Evolutionary conservation across 2,113 vertebrate species (phyloP).

Genomic region (Bagarius yarrelli): DNA sequence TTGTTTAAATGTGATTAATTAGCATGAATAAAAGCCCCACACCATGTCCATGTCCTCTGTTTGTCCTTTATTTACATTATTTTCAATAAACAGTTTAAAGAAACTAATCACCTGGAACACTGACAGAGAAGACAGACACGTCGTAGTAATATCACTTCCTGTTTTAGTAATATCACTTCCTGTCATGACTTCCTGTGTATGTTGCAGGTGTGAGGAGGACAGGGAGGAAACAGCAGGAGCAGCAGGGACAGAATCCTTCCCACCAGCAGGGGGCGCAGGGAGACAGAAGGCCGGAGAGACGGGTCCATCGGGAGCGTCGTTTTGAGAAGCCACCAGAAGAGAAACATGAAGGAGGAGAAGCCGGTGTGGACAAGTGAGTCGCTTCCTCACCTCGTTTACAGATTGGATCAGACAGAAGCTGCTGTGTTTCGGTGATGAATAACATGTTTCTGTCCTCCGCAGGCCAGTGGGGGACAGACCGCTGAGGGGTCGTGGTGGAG

Average conservation of each 20-base stretch:
- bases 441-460: not conserved
- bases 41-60: not conserved
- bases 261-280: slow-evolving; percentile 77
- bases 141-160: too few relatives aligned
- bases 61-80: too few relatives aligned
- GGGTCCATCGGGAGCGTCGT: slow-evolving; percentile 89
- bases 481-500: slow-evolving; percentile 85
- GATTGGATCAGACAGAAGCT: not conserved
- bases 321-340: slow-evolving; percentile 89
- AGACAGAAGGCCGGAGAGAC: slow-evolving; percentile 86
- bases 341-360: slow-evolving; percentile 89
- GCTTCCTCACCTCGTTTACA: not conserved
- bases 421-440: not conserved
- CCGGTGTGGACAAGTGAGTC: slow-evolving; percentile 90
- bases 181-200: slow-evolving; percentile 11
- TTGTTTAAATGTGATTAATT: not conserved
- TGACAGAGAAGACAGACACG: too few relatives aligned
- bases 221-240: slow-evolving; percentile 91
- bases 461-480: slow-evolving; percentile 87
- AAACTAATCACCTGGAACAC: too few relatives aligned
- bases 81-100: too few relatives aligned
- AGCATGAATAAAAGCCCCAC: not conserved
- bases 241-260: slow-evolving; percentile 68
- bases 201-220: slow-evolving; percentile 87
- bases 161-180: not conserved